These are phyloP conservation scores for Coremacera marginata DNA, from an alignment of 2,888 invertebrate genomes.

Conservation along the genomic window DNA sequence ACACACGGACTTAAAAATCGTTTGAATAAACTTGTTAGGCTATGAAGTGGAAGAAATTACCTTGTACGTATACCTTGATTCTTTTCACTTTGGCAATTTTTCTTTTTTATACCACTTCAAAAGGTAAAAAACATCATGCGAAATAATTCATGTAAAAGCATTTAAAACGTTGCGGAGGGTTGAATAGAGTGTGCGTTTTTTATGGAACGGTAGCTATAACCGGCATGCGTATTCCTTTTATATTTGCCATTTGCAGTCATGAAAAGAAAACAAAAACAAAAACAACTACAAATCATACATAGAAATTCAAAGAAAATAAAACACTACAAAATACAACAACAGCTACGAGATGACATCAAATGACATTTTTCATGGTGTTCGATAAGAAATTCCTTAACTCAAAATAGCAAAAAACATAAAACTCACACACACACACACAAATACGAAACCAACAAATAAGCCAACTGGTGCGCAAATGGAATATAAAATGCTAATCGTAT, in stretches of 20 bases:
- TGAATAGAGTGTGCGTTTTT: not conserved
- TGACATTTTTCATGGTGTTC: slow-evolving; percentile 9
- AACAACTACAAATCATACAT: slow-evolving; percentile 17
- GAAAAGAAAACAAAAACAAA: not conserved
- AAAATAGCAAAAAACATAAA: not conserved
- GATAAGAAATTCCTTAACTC: not conserved
- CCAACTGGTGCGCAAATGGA: not conserved
- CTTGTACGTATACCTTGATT: not conserved
- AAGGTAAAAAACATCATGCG: not conserved
- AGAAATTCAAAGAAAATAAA: slow-evolving; percentile 13
- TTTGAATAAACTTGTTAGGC: not conserved
- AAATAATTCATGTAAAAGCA: slow-evolving; percentile 9
- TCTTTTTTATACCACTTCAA: not conserved
- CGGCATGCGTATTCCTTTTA: too few species aligned
- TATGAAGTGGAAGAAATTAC: slow-evolving; percentile 20
- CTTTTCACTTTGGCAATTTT: not conserved
- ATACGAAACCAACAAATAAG: not conserved
- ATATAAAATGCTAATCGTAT: slow-evolving; percentile 11
- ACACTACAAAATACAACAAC: not conserved
- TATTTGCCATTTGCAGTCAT: too few species aligned
- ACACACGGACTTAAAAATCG: not conserved
- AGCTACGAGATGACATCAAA: not conserved
- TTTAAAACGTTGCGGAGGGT: slow-evolving; percentile 1
- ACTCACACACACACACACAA: not conserved
- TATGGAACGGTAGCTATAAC: not conserved